Evolutionary conservation across 2,113 vertebrate species (phyloP).

Genomic region (Epinephelus moara): DNA sequence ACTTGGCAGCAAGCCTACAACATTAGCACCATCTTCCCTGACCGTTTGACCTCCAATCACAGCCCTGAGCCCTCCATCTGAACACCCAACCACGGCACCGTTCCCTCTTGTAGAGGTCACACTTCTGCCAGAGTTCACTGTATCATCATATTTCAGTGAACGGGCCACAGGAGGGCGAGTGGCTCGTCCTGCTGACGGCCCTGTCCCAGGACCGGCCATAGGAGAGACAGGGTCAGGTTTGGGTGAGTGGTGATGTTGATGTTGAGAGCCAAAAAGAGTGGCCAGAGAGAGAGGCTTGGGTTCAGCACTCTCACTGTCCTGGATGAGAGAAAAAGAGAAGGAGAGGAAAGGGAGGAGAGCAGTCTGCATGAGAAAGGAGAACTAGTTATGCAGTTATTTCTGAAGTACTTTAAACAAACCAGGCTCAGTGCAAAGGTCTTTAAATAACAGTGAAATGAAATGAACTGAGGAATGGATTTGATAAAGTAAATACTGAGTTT

Average conservation of each 20-base stretch:
- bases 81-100: not conserved
- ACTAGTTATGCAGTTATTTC: not conserved
- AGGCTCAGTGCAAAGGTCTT: not conserved
- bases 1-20: constrained; percentile 24
- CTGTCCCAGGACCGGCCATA: not conserved
- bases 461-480: not conserved
- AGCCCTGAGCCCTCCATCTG: constrained; percentile 21
- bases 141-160: constrained; percentile 90
- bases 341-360: not conserved
- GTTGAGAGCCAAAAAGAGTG: constrained; percentile 88
- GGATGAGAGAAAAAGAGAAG: constrained; percentile 45
- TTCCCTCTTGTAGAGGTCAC: constrained; percentile 4
- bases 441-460: not conserved
- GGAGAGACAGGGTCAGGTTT: constrained; percentile 65
- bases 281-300: constrained; percentile 88
- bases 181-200: constrained; percentile 23
- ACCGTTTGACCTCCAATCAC: not conserved
- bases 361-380: not conserved
- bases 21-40: not conserved
- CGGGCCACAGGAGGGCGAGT: constrained; percentile 85
- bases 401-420: not conserved
- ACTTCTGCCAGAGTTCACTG: constrained; percentile 24
- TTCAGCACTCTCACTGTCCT: constrained; percentile 84
- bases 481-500: not conserved
- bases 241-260: constrained; percentile 55